A percentile compares a stretch with the other conserved stretches of the same genome.
Conservation (phyloP, 1,140 invertebrate genomes). For the Polypedilum vanderplanki region DNA sequence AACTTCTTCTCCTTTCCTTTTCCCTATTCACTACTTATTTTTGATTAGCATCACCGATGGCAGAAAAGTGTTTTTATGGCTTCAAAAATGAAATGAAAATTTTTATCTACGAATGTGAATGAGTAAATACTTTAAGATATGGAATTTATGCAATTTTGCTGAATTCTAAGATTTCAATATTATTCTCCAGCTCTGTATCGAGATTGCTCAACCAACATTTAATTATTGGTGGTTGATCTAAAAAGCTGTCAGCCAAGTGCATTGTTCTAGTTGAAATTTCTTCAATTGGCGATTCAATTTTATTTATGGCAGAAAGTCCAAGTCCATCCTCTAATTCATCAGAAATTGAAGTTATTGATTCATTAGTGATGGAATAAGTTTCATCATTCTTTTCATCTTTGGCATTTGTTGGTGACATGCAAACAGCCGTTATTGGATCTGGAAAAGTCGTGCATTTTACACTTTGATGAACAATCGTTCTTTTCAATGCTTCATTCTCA, state of each 20-base stretch:
- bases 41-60: no score
- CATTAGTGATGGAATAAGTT: background rate
- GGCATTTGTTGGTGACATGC: background rate
- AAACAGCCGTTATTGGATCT: background rate
- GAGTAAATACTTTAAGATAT: background rate
- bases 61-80: no score
- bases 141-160: background rate
- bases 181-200: background rate
- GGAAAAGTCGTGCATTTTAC: background rate
- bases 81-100: no score
- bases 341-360: background rate
- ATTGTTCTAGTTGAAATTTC: background rate
- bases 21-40: no score
- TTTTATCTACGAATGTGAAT: no score
- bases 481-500: constrained; percentile 13
- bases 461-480: background rate
- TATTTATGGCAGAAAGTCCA: background rate
- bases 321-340: background rate
- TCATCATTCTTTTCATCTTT: background rate
- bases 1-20: no score
- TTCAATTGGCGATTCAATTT: background rate
- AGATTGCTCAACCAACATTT: constrained; percentile 1
- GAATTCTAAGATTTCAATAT: background rate
- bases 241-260: background rate
- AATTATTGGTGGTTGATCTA: background rate